A percentile compares a stretch with the other conserved stretches of the same genome.
Conservation (phyloP, 35 echinoderm and acorn worm species). For the Apostichopus californicus region DNA sequence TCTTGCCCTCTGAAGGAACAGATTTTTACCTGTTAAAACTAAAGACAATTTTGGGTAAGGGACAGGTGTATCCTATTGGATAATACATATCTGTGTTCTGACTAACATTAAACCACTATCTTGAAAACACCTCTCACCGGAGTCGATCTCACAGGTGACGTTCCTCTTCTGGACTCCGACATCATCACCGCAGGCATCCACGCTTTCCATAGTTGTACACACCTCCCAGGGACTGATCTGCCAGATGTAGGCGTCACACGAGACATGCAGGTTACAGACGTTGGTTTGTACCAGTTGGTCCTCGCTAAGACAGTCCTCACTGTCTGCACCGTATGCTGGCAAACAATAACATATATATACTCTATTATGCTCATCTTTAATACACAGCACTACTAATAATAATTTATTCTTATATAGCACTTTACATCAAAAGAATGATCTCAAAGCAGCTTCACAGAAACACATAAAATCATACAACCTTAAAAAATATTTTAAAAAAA, state of each 20-base stretch:
- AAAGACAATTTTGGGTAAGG: too few relatives aligned
- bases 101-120: too few relatives aligned
- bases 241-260: slow-evolving; percentile 82
- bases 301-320: slow-evolving; percentile 61
- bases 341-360: not conserved
- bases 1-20: too few relatives aligned
- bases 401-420: too few relatives aligned
- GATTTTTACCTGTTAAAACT: too few relatives aligned
- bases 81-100: too few relatives aligned
- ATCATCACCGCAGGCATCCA: slow-evolving; percentile 57
- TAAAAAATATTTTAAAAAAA: too few relatives aligned
- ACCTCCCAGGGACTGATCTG: slow-evolving; percentile 77
- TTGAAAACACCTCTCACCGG: slow-evolving; percentile 45
- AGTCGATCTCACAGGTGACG: slow-evolving; percentile 85
- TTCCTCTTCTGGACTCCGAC: slow-evolving; percentile 68
- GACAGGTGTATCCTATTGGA: too few relatives aligned
- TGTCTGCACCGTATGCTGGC: slow-evolving; percentile 70
- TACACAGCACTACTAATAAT: too few relatives aligned
- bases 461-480: too few relatives aligned
- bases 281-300: slow-evolving; percentile 71
- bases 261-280: slow-evolving; percentile 74
- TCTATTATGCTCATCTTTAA: not conserved
- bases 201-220: slow-evolving; percentile 6
- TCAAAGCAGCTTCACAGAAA: too few relatives aligned
- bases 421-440: too few relatives aligned